Evolutionary conservation across 2,797 vertebrate species (phyloP), one percentile per base, ranked within the genome.

Genomic region (Poeciliopsis paucimaculata): DNA sequence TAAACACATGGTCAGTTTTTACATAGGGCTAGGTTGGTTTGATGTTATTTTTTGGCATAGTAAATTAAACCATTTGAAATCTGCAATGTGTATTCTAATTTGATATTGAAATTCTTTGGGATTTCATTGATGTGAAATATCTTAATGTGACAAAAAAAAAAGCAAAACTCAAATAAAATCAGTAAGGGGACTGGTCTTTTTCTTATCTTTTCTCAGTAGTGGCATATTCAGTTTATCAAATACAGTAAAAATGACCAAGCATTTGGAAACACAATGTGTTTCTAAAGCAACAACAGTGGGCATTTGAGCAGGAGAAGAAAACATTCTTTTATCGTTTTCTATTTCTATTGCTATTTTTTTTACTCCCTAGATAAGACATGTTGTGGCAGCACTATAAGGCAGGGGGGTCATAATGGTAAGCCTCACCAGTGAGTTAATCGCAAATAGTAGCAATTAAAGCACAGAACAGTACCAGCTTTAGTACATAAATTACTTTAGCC

Each of bases 221-320:
- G 74, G 82, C 86, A 95, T 94, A 91, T 94, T 92, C 85, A 39
- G 20, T 39, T 39, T 1, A 68, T 18, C 4, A 20, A 39, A 68
- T 68, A 68, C 36, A 26, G 36, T 41, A 41, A 41, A 68, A 68
- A 26, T 23, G 36, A 26, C 10, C 10, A 26, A 8, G 16, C 16
- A 16, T 15, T 60, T 28, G 28, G 15, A 64, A 62, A 62, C 31
- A 62, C 13, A 62, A 28, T 18, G 15, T 5, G 6, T 34, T 34
- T 60, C 57, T 28, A 60, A 28, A 60, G 55, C 57, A 60, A 15
- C 57, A 31, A 60, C 57, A 60, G 13, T 16, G 57, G n/a, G 13
- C 31, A 62, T 16, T 62, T 62, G 13, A 62, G 60, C 31, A 18
- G 15, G 9, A 62, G 60, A 34, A 62, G 15, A 34, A 34, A 62